phyloP scores from a whole-genome alignment of 2,113 vertebrate genomes.

The Anoura caudifer region DNA sequence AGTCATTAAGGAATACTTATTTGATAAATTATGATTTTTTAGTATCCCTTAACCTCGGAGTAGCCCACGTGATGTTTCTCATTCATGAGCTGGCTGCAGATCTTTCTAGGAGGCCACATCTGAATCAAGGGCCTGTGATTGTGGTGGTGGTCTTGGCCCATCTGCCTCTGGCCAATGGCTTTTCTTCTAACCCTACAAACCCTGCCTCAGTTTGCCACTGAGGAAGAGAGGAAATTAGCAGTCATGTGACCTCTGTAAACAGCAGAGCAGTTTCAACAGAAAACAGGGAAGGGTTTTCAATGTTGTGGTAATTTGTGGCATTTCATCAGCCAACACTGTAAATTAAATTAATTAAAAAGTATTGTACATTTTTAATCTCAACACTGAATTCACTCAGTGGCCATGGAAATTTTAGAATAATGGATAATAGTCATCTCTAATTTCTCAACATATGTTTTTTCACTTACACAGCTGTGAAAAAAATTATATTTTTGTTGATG shows the following conservation, averaged over 20 bases:
- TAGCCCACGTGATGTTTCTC: not conserved
- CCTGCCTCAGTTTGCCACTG: not conserved
- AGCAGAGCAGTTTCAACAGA: not conserved
- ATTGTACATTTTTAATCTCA: constrained; percentile 78
- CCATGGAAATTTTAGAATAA: constrained; percentile 78
- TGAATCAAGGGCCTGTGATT: not conserved
- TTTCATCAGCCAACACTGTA: constrained; percentile 77
- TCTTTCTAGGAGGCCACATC: not conserved
- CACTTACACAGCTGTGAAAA: constrained; percentile 81
- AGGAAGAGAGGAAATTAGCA: not conserved
- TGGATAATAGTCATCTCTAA: constrained; percentile 75
- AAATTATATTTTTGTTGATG: constrained; percentile 78
- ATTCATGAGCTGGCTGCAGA: not conserved
- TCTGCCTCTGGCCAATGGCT: not conserved
- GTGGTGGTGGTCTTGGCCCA: not conserved
- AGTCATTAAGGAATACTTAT: not conserved
- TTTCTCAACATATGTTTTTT: constrained; percentile 78
- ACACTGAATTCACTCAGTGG: constrained; percentile 57
- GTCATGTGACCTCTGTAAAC: not conserved
- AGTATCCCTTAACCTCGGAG: not conserved
- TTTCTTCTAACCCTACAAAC: not conserved
- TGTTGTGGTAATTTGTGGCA: constrained; percentile 58
- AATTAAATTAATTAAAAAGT: constrained; percentile 84
- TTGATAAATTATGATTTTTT: not conserved
- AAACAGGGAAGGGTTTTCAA: not conserved